Conservation (phyloP, 1,140 invertebrate species). For the Nasonia longicornis region DNA sequence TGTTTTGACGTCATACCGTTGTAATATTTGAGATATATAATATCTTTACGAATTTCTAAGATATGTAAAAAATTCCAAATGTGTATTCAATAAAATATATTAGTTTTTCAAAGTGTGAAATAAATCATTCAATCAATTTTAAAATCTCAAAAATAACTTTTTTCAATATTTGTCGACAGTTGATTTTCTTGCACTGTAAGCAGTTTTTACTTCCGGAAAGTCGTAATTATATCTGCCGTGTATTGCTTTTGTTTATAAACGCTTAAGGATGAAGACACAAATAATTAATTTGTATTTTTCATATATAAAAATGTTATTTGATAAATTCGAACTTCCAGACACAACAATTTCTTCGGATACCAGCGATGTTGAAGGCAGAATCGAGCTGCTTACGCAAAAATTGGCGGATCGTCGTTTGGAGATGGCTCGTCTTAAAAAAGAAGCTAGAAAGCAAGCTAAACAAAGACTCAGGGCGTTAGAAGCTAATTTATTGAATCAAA, state of each 20-base stretch:
- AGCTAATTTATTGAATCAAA: slow-evolving; percentile 65
- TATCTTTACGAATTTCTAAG: neutral
- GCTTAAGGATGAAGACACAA: neutral
- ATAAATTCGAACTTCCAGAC: slow-evolving; percentile 53
- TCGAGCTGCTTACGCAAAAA: slow-evolving; percentile 64
- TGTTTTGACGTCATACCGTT: slow-evolving; percentile 4
- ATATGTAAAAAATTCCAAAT: neutral
- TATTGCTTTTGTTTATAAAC: neutral
- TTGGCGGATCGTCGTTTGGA: slow-evolving; percentile 63
- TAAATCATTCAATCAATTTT: neutral
- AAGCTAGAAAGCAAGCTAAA: slow-evolving; percentile 63
- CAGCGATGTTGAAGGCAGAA: slow-evolving; percentile 65
- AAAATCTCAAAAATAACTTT: neutral
- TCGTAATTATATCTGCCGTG: neutral
- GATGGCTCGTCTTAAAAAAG: slow-evolving; percentile 64
- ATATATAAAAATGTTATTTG: slow-evolving; percentile 11
- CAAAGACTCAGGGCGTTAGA: slow-evolving; percentile 63
- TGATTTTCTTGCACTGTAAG: neutral
- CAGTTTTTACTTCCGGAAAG: neutral
- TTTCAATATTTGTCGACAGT: neutral
- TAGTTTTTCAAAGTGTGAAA: neutral
- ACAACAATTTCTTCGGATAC: slow-evolving; percentile 66
- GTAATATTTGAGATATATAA: neutral
- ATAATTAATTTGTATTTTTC: neutral
- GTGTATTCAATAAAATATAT: neutral